These are phyloP conservation scores for Rhagoletis zephyria DNA, from an alignment of 1,140 invertebrate genomes.

Conservation along the genomic window DNA sequence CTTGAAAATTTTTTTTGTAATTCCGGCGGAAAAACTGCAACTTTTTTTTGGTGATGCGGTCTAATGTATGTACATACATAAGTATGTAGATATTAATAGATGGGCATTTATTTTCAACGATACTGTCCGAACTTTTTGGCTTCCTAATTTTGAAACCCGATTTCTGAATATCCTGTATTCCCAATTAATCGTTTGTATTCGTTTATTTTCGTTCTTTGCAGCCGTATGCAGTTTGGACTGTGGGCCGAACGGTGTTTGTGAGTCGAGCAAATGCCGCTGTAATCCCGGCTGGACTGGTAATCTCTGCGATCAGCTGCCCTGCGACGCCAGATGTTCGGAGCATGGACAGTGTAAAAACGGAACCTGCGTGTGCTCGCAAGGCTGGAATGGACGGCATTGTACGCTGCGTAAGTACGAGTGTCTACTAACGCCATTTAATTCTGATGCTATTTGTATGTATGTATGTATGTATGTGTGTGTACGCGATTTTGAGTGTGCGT, in stretches of 20 bases:
- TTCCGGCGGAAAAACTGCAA: no score
- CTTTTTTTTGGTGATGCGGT: no score
- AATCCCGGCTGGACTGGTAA: conserved; percentile 92
- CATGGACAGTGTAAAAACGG: conserved; percentile 97
- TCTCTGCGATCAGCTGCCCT: conserved; percentile 90
- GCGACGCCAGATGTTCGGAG: conserved; percentile 91
- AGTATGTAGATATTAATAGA: no score
- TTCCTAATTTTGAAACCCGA: not conserved
- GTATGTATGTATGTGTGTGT: not conserved
- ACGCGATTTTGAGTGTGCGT: not conserved
- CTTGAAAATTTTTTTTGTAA: no score
- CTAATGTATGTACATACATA: no score
- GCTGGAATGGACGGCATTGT: conserved; percentile 97
- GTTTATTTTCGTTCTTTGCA: conserved; percentile 73
- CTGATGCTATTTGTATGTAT: not conserved
- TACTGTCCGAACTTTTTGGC: no score
- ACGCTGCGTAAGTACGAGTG: conserved; percentile 87
- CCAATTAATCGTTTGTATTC: not conserved
- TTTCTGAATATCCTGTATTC: not conserved
- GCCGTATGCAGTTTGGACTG: conserved; percentile 93
- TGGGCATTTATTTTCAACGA: not conserved
- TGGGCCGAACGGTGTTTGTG: conserved; percentile 90
- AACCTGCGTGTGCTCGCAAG: conserved; percentile 94
- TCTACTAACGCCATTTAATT: conserved; percentile 61
- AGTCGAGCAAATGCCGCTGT: conserved; percentile 90